Evolutionary conservation across 2,113 vertebrate genomes (phyloP).

Genomic region (Illadopsis cleaveri): DNA sequence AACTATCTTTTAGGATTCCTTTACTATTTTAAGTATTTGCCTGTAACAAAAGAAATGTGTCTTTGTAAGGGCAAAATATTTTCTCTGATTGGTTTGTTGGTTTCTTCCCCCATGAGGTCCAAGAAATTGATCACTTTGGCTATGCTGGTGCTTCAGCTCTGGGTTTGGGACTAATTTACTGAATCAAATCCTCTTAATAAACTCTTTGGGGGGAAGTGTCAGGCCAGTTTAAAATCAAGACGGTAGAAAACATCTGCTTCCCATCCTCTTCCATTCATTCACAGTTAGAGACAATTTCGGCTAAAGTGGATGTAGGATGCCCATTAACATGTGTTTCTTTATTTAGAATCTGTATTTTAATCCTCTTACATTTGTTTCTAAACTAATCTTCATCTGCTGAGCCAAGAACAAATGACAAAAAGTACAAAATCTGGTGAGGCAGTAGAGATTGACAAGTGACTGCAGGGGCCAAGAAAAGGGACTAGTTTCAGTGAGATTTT

Average conservation of each 20-base stretch:
- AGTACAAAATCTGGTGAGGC: constrained; percentile 5
- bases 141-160: not conserved
- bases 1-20: not conserved
- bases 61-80: not conserved
- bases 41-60: not conserved
- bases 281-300: not conserved
- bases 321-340: constrained; percentile 18
- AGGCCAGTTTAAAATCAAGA: constrained; percentile 12
- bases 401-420: constrained; percentile 38
- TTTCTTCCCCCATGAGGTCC: not conserved
- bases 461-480: not conserved
- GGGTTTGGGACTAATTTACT: not conserved
- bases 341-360: constrained; percentile 40
- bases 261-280: constrained; percentile 6
- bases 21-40: not conserved
- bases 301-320: constrained; percentile 14
- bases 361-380: constrained; percentile 35
- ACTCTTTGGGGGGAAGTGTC: not conserved
- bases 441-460: not conserved
- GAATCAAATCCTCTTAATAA: not conserved
- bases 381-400: constrained; percentile 31
- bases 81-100: not conserved
- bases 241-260: constrained; percentile 28
- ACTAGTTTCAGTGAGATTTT: not conserved
- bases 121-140: not conserved